Evolutionary conservation across 2,797 vertebrate genomes (phyloP), one percentile per base, ranked within the genome.

Genomic region (Alca torda): DNA sequence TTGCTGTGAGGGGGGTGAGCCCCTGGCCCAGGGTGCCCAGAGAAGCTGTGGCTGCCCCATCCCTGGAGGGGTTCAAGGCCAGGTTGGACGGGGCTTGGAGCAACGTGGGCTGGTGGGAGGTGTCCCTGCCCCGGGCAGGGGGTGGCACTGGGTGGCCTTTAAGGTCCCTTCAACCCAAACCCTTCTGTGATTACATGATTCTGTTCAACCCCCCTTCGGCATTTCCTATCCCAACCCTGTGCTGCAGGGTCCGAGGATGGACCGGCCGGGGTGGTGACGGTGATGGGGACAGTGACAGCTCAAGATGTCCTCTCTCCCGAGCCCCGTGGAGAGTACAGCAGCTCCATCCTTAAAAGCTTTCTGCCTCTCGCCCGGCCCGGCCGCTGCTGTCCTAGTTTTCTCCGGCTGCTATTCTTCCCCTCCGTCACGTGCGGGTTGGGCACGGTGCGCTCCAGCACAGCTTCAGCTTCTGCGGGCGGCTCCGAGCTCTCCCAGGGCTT

Each of bases 351-450:
- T 6, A 3, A 3, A 4, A 82, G 87, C 90, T 63, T 61, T 68
- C 37, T 26, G 31, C 57, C 57, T 74, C 3, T 9, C 28, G 37
- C 68, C 70, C 21, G 0, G 68, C 14, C 73, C 19, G 2, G 59
- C 59, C 6, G 41, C 65, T 16, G 84, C 90, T 94, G 93, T 37
- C 95, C 95, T 83, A 94, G 48, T 93, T 95, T 94, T 37, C 39
- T 10, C 31, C 35, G 64, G 84, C 84, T 91, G 90, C 88, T 89
- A 26, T 70, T 79, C 67, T 73, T 53, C 45, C 80, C 30, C 59
- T 54, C 84, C 3, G 10, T 83, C 90, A 93, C 77, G 73, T 72
- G 93, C 30, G 14, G 92, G 41, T 21, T 56, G 31, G 65, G 56
- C 50, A 53, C 2, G 23, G 53, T 11, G 64, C 4, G 5, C 79